These are phyloP conservation scores for Dolichallabes microphthalmus DNA, from an alignment of 2,113 vertebrate species.

Conservation along the genomic window DNA sequence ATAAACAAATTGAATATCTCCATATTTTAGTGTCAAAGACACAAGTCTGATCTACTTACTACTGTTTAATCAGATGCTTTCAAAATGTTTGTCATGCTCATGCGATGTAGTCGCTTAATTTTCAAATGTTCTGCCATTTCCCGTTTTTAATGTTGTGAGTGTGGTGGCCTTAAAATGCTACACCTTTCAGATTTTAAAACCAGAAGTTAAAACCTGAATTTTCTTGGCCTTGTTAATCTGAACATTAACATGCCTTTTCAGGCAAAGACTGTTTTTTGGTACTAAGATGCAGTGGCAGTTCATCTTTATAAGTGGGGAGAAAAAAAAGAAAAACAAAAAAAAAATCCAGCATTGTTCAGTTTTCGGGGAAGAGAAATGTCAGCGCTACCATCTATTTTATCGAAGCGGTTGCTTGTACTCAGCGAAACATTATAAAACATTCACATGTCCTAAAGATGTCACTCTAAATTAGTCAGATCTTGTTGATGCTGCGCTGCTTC, in stretches of 20 bases:
- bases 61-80: neutral
- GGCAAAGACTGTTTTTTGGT: neutral
- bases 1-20: neutral
- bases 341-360: neutral
- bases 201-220: neutral
- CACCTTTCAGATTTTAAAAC: neutral
- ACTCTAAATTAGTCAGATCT: constrained; percentile 4
- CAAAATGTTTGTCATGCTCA: neutral
- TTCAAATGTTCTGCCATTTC: neutral
- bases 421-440: neutral
- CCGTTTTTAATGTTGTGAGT: neutral
- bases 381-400: neutral
- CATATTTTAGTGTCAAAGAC: neutral
- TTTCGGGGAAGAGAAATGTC: neutral
- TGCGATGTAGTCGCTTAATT: neutral
- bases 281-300: neutral
- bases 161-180: neutral
- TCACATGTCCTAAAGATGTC: constrained; percentile 1
- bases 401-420: neutral
- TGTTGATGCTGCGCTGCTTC: neutral
- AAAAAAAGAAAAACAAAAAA: neutral
- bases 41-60: neutral
- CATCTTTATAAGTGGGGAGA: neutral
- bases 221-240: neutral
- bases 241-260: neutral